Evolutionary conservation across 2,888 invertebrate genomes (phyloP), one percentile per base, ranked within the genome.

Genomic region (Papilio demoleus): DNA sequence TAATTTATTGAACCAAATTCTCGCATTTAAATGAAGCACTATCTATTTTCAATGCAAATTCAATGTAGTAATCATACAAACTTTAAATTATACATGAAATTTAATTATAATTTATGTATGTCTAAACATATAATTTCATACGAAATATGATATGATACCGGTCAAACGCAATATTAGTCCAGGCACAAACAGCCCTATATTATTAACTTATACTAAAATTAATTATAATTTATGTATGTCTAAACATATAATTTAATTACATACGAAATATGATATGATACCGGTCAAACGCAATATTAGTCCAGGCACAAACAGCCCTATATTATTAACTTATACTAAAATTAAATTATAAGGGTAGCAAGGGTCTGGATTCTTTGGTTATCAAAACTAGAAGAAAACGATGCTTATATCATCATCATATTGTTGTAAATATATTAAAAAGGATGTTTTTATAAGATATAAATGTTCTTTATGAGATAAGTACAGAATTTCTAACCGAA

Each of bases 331-430:
- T 47, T 47, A 11, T 47, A 47, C 47, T 22, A 12, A 22, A 47
- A 58, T 58, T 31, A 17, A 58, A 58, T 58, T 58, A 58, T 58
- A 34, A 58, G 58, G 58, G 58, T 58, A 58, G 58, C 34, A 19
- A 58, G 47, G 47, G 47, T 36, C 58, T 34, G n/a, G 31, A 27
- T 58, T 19, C 9, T 34, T 58, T 58, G 11, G 8, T 58, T 4
- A 36, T 34, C 19, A 11, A 58, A 58, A 58, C 36, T 5, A 17
- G 36, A 58, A 58, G 31, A 19, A 31, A 19, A 58, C 42, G 19
- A 36, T n/a, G 9, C 12, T 58, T 12, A 17, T 17, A 34, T 19
- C 58, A 8, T n/a, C n/a, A n/a, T n/a, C n/a, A n/a, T n/a, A n/a
- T n/a, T n/a, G n/a, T n/a, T n/a, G n/a, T n/a, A n/a, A n/a, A n/a